phyloP scores from a whole-genome alignment of 2,113 vertebrate species.

The Calypte anna region DNA sequence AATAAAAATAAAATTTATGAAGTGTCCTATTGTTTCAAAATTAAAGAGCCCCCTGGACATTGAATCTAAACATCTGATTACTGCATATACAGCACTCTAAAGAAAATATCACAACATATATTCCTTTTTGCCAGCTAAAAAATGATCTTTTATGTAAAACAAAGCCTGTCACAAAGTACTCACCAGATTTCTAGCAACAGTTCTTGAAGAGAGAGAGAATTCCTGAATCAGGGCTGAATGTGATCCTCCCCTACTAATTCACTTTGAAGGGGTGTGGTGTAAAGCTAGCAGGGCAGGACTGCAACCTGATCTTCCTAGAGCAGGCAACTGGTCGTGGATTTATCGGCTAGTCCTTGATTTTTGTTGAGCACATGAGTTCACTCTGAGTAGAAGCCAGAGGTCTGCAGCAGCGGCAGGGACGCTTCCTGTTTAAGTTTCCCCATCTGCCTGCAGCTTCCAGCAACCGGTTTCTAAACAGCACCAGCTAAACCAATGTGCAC shows the following conservation, averaged over 20 bases:
- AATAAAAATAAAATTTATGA: not conserved
- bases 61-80: not conserved
- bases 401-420: not conserved
- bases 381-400: not conserved
- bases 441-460: not conserved
- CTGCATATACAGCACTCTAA: not conserved
- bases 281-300: not conserved
- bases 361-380: not conserved
- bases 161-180: constrained; percentile 60
- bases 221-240: not conserved
- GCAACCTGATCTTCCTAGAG: not conserved
- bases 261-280: not conserved
- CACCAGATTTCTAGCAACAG: constrained; percentile 63
- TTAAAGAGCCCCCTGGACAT: not conserved
- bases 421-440: constrained; percentile 53
- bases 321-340: not conserved
- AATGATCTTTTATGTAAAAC: not conserved
- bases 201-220: constrained; percentile 25
- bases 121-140: not conserved
- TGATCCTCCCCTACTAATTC: not conserved
- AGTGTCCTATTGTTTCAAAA: not conserved
- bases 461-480: not conserved
- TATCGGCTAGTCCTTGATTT: not conserved
- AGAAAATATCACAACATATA: not conserved
- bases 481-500: not conserved